Evolutionary conservation across 2,113 vertebrate species (phyloP).

Genomic region (Pluvianellus socialis): DNA sequence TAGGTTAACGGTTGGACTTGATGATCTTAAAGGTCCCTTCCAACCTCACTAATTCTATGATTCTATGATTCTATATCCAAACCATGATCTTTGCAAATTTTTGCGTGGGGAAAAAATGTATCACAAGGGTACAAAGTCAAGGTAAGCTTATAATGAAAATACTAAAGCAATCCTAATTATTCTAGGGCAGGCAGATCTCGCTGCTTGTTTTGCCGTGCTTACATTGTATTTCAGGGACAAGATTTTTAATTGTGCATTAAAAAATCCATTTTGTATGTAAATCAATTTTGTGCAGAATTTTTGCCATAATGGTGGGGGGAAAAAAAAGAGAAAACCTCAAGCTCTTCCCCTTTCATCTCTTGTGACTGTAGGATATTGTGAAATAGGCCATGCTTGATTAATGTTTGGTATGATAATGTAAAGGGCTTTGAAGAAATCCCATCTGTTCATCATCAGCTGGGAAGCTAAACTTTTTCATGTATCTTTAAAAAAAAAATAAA

Average conservation of each 20-base stretch:
- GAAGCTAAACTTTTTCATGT: background rate
- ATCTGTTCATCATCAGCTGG: conserved; percentile 23
- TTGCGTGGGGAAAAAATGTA: background rate
- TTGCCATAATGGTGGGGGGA: background rate
- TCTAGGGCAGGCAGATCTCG: background rate
- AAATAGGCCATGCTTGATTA: conserved; percentile 3
- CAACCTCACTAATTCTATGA: no score
- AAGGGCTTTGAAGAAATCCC: conserved; percentile 20
- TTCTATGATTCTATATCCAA: no score
- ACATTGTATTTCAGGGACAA: background rate
- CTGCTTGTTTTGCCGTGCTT: background rate
- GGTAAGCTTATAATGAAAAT: background rate
- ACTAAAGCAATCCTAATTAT: background rate
- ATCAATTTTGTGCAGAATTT: background rate
- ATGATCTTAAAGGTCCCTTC: no score
- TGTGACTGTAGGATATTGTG: background rate
- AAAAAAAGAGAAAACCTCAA: background rate
- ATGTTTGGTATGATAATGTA: background rate
- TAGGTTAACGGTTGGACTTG: no score
- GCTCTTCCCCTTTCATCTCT: background rate
- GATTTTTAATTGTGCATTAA: background rate
- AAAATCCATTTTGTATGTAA: background rate
- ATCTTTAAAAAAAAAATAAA: background rate
- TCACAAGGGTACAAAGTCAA: background rate
- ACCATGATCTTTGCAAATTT: background rate